A percentile compares a stretch with the other conserved stretches of the same genome.
phyloP scores from a whole-genome alignment of 2,888 invertebrate genomes.

The Luperina testacea region DNA sequence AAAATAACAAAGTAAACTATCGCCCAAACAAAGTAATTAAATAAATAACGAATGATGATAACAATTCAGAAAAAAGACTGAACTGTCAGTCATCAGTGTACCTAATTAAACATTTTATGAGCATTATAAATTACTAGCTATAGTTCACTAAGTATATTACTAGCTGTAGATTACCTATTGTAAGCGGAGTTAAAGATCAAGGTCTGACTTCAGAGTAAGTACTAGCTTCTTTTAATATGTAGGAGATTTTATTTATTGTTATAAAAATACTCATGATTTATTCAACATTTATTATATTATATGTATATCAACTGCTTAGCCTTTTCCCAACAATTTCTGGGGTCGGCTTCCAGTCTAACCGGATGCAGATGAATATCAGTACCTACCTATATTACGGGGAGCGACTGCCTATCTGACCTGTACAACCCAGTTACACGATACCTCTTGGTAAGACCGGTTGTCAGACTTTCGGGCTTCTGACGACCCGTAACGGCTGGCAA shows the following conservation, averaged over 20 bases:
- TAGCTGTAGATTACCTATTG: not conserved
- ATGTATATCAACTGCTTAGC: too few species aligned
- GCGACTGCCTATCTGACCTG: too few species aligned
- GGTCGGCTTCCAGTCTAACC: too few species aligned
- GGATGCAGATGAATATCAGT: too few species aligned
- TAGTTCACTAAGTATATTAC: not conserved
- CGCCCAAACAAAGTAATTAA: constrained; percentile 3
- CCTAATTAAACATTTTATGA: constrained; percentile 13
- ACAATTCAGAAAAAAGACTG: not conserved
- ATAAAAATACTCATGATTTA: not conserved
- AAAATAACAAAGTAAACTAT: not conserved
- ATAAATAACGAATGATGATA: constrained; percentile 6
- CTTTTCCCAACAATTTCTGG: too few species aligned
- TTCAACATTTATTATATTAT: not conserved
- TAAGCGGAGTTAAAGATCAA: not conserved
- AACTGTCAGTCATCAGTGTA: not conserved
- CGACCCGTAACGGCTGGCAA: too few species aligned
- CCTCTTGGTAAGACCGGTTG: too few species aligned
- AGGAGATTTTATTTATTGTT: not conserved
- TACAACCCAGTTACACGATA: too few species aligned
- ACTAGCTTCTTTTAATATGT: not conserved
- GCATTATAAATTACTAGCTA: not conserved
- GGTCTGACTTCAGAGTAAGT: constrained; percentile 1
- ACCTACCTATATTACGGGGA: too few species aligned
- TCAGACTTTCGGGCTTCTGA: too few species aligned